phyloP scores from a whole-genome alignment of 2,113 vertebrate species.

The Motacilla tschutschensis region DNA sequence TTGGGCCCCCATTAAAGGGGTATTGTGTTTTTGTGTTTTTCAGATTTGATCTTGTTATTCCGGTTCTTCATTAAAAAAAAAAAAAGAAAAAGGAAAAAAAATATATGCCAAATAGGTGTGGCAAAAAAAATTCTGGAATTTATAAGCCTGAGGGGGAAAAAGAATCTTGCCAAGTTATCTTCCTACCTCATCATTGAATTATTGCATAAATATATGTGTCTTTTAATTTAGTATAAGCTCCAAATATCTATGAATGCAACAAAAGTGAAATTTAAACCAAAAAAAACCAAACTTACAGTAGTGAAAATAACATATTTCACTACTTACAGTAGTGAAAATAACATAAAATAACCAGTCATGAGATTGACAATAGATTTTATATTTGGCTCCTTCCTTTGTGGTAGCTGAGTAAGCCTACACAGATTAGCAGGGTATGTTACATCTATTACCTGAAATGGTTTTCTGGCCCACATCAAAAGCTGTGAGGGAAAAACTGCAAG shows the following conservation, averaged over 20 bases:
- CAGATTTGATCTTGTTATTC: not conserved
- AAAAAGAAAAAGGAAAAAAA: not conserved
- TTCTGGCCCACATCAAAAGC: conserved; percentile 28
- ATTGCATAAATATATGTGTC: conserved; percentile 27
- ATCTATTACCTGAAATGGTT: conserved; percentile 21
- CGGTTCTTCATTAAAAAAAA: not conserved
- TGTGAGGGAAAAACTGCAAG: not conserved
- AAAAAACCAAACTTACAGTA: not conserved
- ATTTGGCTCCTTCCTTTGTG: conserved; percentile 25
- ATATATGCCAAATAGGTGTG: not conserved
- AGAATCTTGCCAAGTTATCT: not conserved
- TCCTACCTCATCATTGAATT: not conserved
- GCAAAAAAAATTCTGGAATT: not conserved
- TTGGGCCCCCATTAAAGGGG: not conserved
- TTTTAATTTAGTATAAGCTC: not conserved
- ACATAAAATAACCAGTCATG: not conserved
- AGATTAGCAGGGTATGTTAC: not conserved
- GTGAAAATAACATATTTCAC: conserved; percentile 14
- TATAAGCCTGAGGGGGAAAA: not conserved
- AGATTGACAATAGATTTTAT: conserved; percentile 19
- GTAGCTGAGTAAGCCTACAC: not conserved
- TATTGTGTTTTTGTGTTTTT: not conserved
- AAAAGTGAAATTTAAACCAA: not conserved
- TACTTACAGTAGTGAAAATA: not conserved
- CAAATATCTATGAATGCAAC: not conserved